These are phyloP conservation scores for Holacanthella duospinosa DNA, from an alignment of 2,888 invertebrate genomes.

Conservation along the genomic window DNA sequence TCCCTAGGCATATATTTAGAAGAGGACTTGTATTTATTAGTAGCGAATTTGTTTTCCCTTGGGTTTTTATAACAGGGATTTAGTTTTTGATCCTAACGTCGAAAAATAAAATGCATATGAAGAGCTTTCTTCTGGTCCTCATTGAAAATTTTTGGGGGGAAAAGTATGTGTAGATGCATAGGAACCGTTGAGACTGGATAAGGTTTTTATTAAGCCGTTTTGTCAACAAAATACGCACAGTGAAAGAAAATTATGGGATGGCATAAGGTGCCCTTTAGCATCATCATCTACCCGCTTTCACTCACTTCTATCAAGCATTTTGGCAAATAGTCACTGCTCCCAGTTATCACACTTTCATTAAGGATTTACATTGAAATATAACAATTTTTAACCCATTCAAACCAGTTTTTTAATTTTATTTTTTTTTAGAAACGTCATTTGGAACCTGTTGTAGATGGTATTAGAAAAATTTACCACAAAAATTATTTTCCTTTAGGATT, in stretches of 20 bases:
- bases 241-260: background rate
- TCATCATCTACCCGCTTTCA: constrained; percentile 1
- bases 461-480: too few relatives aligned
- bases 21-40: background rate
- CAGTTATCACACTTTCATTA: too few relatives aligned
- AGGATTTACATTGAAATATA: too few relatives aligned
- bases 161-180: background rate
- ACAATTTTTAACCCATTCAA: too few relatives aligned
- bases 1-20: too few relatives aligned
- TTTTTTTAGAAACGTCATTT: too few relatives aligned
- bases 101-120: background rate
- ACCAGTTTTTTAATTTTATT: too few relatives aligned
- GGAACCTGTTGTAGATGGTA: too few relatives aligned
- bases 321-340: background rate
- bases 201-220: constrained; percentile 1
- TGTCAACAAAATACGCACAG: background rate
- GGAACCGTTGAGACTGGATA: background rate
- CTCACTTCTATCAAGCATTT: background rate
- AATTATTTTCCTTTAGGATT: too few relatives aligned
- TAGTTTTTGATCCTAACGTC: background rate
- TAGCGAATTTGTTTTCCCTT: background rate
- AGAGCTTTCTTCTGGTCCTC: constrained; percentile 3
- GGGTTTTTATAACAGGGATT: constrained; percentile 1
- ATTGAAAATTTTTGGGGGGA: background rate
- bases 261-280: constrained; percentile 4